A percentile compares a stretch with the other conserved stretches of the same genome.
These are phyloP conservation scores for Enteromius unitaeniatus DNA, from an alignment of 2,797 vertebrate species.

Conservation along the genomic window DNA sequence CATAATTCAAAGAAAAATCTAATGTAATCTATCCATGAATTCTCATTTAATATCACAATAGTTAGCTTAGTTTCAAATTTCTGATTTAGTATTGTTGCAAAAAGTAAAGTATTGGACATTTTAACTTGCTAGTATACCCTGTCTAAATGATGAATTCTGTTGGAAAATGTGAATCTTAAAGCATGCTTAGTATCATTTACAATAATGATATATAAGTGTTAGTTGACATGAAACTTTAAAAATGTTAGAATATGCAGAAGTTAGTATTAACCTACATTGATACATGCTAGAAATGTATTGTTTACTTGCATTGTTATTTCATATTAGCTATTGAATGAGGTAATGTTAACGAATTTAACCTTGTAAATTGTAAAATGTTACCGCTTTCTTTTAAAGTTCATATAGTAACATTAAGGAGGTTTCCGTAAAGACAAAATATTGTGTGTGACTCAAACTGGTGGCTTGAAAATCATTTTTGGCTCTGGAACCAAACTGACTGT, in stretches of 20 bases:
- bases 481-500: slow-evolving; percentile 59
- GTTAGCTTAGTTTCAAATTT: background rate
- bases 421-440: slow-evolving; percentile 46
- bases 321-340: background rate
- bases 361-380: background rate
- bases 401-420: background rate
- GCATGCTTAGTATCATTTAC: background rate
- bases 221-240: background rate
- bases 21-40: background rate
- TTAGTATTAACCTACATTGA: background rate
- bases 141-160: background rate
- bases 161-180: background rate
- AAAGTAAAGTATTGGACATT: background rate
- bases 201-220: background rate
- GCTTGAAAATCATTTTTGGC: slow-evolving; percentile 59
- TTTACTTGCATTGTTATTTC: background rate
- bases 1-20: background rate
- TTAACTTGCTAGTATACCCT: background rate
- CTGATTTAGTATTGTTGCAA: background rate
- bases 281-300: background rate
- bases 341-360: background rate
- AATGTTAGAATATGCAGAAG: background rate
- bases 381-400: background rate
- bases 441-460: slow-evolving; percentile 65
- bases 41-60: background rate